Conservation (phyloP, 2,797 vertebrate genomes). For the Stomatorhinus walkeri region DNA sequence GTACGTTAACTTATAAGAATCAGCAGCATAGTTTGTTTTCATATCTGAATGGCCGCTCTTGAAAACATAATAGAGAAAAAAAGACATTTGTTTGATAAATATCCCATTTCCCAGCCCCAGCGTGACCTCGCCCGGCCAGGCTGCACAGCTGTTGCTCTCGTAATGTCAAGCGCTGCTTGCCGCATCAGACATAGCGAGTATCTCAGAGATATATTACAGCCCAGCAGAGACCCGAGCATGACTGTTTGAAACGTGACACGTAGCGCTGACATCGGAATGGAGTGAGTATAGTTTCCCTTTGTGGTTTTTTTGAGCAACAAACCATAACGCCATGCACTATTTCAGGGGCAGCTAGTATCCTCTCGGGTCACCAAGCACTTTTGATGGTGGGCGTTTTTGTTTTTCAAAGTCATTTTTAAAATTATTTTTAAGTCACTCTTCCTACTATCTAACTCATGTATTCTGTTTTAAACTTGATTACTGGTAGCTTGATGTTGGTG, state of each 20-base stretch:
- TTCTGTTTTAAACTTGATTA: neutral
- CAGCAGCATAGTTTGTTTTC: neutral
- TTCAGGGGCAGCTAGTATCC: neutral
- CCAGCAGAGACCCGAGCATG: neutral
- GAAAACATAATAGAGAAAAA: constrained; percentile 7
- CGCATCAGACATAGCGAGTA: neutral
- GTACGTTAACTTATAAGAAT: neutral
- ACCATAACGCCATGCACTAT: neutral
- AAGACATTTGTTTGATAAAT: neutral
- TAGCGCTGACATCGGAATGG: neutral
- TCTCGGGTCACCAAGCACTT: neutral
- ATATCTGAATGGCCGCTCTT: neutral
- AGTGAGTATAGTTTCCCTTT: neutral
- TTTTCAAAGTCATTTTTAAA: neutral
- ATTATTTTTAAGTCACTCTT: neutral
- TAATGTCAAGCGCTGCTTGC: neutral
- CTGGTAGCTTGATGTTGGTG: neutral
- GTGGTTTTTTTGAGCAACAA: neutral
- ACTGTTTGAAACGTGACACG: neutral
- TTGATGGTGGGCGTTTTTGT: neutral
- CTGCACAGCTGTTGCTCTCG: neutral
- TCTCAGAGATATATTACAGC: neutral
- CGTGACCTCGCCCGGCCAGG: neutral
- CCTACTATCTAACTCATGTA: neutral
- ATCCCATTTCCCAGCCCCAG: neutral